Evolutionary conservation across 2,888 invertebrate species (phyloP).

Genomic region (Xylota sylvarum): DNA sequence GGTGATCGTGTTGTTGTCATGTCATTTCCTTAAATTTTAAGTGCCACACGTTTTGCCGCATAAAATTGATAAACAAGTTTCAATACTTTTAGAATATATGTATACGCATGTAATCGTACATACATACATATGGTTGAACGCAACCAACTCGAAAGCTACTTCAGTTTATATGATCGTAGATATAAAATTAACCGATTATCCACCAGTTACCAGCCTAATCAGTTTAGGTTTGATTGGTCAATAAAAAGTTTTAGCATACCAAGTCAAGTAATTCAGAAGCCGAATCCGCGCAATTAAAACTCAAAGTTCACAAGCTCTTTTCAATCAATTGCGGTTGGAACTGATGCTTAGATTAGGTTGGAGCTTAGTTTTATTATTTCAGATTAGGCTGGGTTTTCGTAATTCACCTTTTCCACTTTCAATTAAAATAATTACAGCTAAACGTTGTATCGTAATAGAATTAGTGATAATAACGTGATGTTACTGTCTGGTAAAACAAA

Average conservation of each 20-base stretch:
- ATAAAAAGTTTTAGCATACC: constrained; percentile 26
- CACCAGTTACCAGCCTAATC: constrained; percentile 21
- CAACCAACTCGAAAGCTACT: not conserved
- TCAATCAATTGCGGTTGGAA: constrained; percentile 19
- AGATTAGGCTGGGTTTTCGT: constrained; percentile 3
- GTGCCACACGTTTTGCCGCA: not conserved
- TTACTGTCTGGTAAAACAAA: not conserved
- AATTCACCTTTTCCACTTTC: constrained; percentile 18
- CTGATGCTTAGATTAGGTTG: constrained; percentile 9
- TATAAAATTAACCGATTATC: constrained; percentile 26
- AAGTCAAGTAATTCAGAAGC: constrained; percentile 62
- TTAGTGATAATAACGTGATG: constrained; percentile 6
- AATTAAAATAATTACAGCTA: not conserved
- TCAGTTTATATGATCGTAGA: constrained; percentile 21
- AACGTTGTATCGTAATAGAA: not conserved
- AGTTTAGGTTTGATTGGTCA: constrained; percentile 30
- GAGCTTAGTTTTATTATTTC: not conserved
- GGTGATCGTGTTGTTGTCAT: not conserved
- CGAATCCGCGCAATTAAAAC: constrained; percentile 29
- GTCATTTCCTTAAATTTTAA: constrained; percentile 9
- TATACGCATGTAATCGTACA: too few relatives aligned
- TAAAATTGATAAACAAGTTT: constrained; percentile 10
- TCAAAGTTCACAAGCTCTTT: constrained; percentile 22
- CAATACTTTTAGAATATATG: not conserved
- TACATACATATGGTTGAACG: too few relatives aligned